These are phyloP conservation scores for Sphenodon punctatus DNA, from an alignment of 2,797 vertebrate genomes.

Conservation along the genomic window DNA sequence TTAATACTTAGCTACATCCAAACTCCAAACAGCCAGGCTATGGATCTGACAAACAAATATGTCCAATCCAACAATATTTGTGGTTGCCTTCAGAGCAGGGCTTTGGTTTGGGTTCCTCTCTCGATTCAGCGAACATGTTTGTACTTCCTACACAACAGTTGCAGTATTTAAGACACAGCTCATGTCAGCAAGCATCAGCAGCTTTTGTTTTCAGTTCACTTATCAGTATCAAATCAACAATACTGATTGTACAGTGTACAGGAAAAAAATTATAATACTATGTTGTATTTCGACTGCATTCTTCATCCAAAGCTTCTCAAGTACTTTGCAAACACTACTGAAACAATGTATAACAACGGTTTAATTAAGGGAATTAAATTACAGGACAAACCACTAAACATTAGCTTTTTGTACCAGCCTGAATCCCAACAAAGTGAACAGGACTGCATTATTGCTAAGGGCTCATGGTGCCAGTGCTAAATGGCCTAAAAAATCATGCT, in stretches of 20 bases:
- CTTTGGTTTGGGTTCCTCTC: not conserved
- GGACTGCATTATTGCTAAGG: too few species aligned
- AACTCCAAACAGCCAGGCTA: too few species aligned
- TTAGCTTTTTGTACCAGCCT: too few species aligned
- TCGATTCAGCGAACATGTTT: not conserved
- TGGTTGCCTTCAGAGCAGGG: not conserved
- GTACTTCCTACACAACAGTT: not conserved
- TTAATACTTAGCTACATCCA: not conserved
- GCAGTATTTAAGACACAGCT: not conserved
- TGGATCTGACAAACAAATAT: not conserved
- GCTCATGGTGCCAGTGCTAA: too few species aligned
- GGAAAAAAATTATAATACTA: not conserved
- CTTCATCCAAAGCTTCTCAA: not conserved
- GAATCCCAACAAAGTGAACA: too few species aligned
- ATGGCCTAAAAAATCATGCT: too few species aligned
- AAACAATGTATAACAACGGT: too few species aligned
- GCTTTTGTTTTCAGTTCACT: not conserved
- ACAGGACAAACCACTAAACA: too few species aligned
- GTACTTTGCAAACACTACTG: not conserved
- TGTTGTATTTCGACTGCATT: not conserved
- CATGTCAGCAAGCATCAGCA: too few species aligned
- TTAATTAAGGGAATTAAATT: too few species aligned
- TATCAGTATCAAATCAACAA: not conserved
- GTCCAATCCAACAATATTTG: not conserved
- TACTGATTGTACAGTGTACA: not conserved